Base-by-base conservation (phyloP, 2,888 invertebrate genomes). In the Cheilosia variabilis region DNA sequence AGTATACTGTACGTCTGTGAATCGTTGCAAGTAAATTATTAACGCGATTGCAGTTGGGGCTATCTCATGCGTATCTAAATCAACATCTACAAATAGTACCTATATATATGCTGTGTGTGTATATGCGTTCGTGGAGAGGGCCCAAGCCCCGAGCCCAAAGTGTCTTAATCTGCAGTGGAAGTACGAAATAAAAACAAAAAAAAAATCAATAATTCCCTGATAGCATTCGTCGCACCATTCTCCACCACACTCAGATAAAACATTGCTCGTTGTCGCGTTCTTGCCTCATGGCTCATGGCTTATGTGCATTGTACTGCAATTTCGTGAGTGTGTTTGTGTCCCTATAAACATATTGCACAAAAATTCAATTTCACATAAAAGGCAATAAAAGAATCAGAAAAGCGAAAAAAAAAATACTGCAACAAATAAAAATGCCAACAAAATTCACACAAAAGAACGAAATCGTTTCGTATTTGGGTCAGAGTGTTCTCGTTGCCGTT, bases 381-480 rank as follows among this genome's bases (percentile, higher is more conserved):
- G 6, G 24, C 58, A 68, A 69, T 55, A 58, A 68, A 58, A 27
- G 22, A 58, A 53, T 15, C 37, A 37, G 13, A 41, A 15, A 65
- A 52, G 31, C 31, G 27, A 7, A 31, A 13, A 15, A 43, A 24
- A 10, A 27, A 27, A 27, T 27, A 57, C 34, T 45, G 7, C 13
- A 66, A 24, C 4, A 52, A 53, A 66, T n/a, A 65, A 53, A 58
- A 60, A 4, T 19, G 27, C 15, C 43, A 73, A 63, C 72, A 65
- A 75, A 75, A 47, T 75, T 62, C 75, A 65, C 63, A 75, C 53
- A 69, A 78, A 78, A 78, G 57, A 71, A 15, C 57, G 57, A 78
- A 78, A 57, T 41, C 47, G 41, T 47, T 78, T 57, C 63, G 78
- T 71, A 78, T 78, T 55, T 78, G 71, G 78, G 78, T 78, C 78